These are phyloP conservation scores for Caenorhabditis sinica DNA, from an alignment of 2,888 invertebrate genomes.

Conservation along the genomic window DNA sequence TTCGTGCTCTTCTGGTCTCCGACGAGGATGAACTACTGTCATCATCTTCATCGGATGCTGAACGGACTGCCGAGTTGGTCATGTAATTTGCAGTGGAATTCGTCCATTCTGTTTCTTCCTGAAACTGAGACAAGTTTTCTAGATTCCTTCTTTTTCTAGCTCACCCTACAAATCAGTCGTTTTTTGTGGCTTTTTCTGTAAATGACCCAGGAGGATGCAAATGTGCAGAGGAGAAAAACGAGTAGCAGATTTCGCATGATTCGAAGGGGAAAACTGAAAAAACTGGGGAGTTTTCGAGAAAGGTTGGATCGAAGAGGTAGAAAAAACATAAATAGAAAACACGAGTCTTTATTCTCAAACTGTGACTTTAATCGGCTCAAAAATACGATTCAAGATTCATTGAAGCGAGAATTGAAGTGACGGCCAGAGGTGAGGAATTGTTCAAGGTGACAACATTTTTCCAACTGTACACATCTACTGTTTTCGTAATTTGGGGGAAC, in stretches of 20 bases:
- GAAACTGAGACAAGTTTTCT: slow-evolving; percentile 3
- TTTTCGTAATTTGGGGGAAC: slow-evolving; percentile 21
- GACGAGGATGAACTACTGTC: slow-evolving; percentile 35
- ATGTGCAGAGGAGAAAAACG: slow-evolving; percentile 33
- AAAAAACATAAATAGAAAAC: slow-evolving; percentile 2
- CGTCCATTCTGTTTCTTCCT: slow-evolving; percentile 75
- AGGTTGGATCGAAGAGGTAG: not conserved
- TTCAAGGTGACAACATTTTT: slow-evolving; percentile 50
- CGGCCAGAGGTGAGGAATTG: slow-evolving; percentile 31
- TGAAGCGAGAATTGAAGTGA: slow-evolving; percentile 45
- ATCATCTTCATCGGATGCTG: slow-evolving; percentile 45
- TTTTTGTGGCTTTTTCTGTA: slow-evolving; percentile 74
- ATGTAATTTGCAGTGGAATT: slow-evolving; percentile 50
- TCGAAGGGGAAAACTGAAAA: slow-evolving; percentile 26
- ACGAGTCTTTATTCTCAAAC: slow-evolving; percentile 16
- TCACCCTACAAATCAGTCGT: slow-evolving; percentile 71
- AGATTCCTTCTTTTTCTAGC: not conserved
- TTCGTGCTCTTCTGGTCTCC: slow-evolving; percentile 27
- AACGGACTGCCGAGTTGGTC: slow-evolving; percentile 56
- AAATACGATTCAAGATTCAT: slow-evolving; percentile 29
- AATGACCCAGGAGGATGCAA: slow-evolving; percentile 72
- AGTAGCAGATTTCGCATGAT: slow-evolving; percentile 58
- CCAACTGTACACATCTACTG: slow-evolving; percentile 21
- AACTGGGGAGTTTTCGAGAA: slow-evolving; percentile 6
- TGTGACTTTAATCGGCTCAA: slow-evolving; percentile 54